These are phyloP conservation scores for Apantesis nais DNA, from an alignment of 2,888 invertebrate genomes.

Conservation along the genomic window DNA sequence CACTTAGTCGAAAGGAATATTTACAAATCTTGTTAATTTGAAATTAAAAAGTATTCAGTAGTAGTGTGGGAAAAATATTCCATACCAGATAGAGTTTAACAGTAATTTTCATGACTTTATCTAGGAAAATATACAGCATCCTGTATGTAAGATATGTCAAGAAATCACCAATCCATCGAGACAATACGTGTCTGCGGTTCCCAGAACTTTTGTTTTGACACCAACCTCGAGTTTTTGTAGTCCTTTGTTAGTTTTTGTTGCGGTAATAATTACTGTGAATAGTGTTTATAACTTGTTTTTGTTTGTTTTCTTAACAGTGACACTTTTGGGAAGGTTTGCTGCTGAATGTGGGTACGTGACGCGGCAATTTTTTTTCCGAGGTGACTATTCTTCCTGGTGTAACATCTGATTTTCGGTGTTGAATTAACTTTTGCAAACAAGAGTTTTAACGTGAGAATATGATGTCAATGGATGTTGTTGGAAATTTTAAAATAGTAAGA, in stretches of 20 bases:
- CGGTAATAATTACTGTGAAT: constrained; percentile 60
- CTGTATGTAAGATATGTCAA: constrained; percentile 48
- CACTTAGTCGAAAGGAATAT: no score
- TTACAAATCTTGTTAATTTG: background rate
- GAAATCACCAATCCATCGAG: constrained; percentile 63
- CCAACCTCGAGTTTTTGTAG: constrained; percentile 53
- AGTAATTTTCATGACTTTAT: background rate
- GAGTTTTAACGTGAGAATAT: background rate
- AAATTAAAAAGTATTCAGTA: background rate
- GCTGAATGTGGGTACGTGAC: constrained; percentile 11
- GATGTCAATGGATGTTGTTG: background rate
- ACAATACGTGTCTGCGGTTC: constrained; percentile 62
- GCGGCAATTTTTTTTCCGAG: constrained; percentile 11
- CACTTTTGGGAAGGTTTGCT: constrained; percentile 30
- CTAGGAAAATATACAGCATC: constrained; percentile 34
- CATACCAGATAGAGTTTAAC: background rate
- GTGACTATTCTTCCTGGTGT: background rate
- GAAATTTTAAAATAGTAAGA: background rate
- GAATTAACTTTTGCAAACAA: background rate
- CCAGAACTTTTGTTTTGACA: constrained; percentile 72
- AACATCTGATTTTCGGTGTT: background rate
- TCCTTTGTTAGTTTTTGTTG: constrained; percentile 57
- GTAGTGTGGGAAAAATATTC: no score
- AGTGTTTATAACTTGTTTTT: constrained; percentile 31
- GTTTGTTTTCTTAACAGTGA: constrained; percentile 44